These are phyloP conservation scores for Empis livida DNA, from an alignment of 2,888 invertebrate genomes.

Conservation along the genomic window DNA sequence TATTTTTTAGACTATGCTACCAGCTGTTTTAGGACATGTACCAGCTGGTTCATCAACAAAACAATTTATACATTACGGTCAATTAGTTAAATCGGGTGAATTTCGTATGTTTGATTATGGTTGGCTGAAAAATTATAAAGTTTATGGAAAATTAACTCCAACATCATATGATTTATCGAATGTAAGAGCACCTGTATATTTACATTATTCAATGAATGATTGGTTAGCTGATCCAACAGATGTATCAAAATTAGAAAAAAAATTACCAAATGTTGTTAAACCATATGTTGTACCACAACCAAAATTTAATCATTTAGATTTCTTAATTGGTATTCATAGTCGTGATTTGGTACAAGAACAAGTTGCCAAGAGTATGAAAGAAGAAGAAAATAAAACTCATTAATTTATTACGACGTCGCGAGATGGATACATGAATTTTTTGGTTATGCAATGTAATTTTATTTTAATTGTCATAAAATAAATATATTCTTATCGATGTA, in stretches of 20 bases:
- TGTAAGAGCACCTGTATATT: slow-evolving; percentile 29
- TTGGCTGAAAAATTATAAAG: slow-evolving; percentile 13
- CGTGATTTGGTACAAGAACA: slow-evolving; percentile 8
- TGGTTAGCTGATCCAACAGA: slow-evolving; percentile 42
- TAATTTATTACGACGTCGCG: too few relatives aligned
- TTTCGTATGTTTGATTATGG: slow-evolving; percentile 27
- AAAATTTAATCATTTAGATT: slow-evolving; percentile 37
- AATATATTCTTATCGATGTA: too few relatives aligned
- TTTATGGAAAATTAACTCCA: slow-evolving; percentile 27
- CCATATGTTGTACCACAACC: slow-evolving; percentile 37
- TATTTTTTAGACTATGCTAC: slow-evolving; percentile 36
- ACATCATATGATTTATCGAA: slow-evolving; percentile 29
- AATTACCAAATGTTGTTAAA: slow-evolving; percentile 36
- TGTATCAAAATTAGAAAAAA: slow-evolving; percentile 33
- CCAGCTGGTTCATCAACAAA: slow-evolving; percentile 44
- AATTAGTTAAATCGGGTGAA: slow-evolving; percentile 32
- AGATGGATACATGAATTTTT: too few relatives aligned
- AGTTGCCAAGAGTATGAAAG: slow-evolving; percentile 5
- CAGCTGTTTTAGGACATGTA: slow-evolving; percentile 40
- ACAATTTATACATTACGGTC: slow-evolving; percentile 44
- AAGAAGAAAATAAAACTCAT: neutral
- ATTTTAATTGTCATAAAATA: too few relatives aligned
- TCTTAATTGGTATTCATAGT: slow-evolving; percentile 25
- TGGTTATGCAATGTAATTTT: too few relatives aligned
- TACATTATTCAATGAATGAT: slow-evolving; percentile 42